Percentiles rank a stretch among this genome's conserved stretches.
These are phyloP conservation scores for Mareca penelope DNA, from an alignment of 2,797 vertebrate species.

Conservation along the genomic window DNA sequence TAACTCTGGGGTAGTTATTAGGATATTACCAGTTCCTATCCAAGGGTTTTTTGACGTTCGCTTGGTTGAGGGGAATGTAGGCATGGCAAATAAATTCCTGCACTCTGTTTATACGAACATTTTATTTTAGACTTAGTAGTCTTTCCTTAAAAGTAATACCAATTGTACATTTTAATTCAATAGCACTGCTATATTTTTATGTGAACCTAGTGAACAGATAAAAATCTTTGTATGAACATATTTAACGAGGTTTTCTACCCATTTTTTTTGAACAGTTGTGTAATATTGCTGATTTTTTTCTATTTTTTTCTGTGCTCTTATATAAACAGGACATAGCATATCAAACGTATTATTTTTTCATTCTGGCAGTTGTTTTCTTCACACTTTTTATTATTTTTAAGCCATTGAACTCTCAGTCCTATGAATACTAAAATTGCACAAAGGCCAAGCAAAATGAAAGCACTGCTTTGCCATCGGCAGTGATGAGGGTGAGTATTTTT, in stretches of 20 bases:
- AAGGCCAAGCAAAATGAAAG: neutral
- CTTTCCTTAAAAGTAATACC: neutral
- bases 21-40: neutral
- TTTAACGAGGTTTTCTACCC: neutral
- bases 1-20: neutral
- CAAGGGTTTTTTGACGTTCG: neutral
- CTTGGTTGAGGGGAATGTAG: neutral
- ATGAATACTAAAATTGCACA: neutral
- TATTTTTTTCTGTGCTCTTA: neutral
- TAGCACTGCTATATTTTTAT: neutral
- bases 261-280: neutral
- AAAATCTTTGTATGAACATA: neutral
- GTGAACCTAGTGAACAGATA: neutral
- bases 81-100: neutral
- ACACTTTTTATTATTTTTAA: constrained; percentile 38
- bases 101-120: neutral
- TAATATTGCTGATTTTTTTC: neutral
- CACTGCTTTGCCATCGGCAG: neutral
- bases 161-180: neutral
- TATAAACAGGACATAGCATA: neutral
- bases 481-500: neutral
- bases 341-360: neutral
- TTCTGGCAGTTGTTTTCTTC: constrained; percentile 30
- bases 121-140: neutral
- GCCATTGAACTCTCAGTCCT: neutral